phyloP scores from a whole-genome alignment of 1,140 invertebrate species.

The Cherax quadricarinatus region DNA sequence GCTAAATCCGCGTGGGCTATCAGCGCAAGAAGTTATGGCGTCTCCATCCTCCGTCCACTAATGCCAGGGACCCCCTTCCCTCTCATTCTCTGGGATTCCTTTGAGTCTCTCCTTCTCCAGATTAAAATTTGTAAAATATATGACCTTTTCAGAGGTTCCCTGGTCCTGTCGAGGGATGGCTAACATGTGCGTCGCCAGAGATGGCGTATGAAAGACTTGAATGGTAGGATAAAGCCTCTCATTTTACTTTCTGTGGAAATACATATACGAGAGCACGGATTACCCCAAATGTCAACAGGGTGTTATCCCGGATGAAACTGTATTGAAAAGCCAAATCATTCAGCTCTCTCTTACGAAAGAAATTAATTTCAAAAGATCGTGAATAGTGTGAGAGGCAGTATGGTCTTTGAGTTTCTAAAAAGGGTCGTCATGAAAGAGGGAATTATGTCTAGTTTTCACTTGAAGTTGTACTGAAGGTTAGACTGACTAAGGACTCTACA shows the following conservation, averaged over 20 bases:
- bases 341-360: neutral
- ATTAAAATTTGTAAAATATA: neutral
- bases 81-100: neutral
- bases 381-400: neutral
- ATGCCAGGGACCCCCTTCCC: too few relatives aligned
- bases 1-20: too few relatives aligned
- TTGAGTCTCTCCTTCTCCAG: neutral
- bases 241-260: neutral
- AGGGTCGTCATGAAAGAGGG: neutral
- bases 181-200: too few relatives aligned
- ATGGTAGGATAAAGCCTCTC: neutral
- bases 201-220: neutral
- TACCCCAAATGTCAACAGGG: neutral
- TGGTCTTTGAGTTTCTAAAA: neutral
- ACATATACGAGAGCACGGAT: neutral
- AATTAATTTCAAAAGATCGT: neutral
- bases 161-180: neutral
- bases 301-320: neutral
- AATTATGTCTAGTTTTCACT: neutral
- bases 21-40: too few relatives aligned
- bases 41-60: too few relatives aligned
- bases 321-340: neutral
- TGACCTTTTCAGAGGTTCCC: neutral
- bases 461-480: too few relatives aligned
- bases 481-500: too few relatives aligned